Evolutionary conservation across 2,113 vertebrate genomes (phyloP), one percentile per base, ranked within the genome.

Genomic region (Vidua chalybeata): DNA sequence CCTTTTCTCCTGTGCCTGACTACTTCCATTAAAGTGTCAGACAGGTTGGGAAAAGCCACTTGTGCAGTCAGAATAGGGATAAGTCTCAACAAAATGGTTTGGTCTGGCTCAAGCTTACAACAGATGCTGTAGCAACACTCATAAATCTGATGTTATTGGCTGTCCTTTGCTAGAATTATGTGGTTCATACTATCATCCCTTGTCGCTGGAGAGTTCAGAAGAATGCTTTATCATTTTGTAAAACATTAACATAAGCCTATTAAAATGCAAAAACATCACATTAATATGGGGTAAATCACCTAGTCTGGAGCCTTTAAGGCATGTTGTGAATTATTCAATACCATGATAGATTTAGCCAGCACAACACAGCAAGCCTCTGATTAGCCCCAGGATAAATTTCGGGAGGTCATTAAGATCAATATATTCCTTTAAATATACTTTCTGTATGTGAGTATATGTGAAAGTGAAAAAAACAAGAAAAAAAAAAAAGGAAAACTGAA

Each of bases 301-400:
- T 90, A 94, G 87, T 94, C 87, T 97, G 91, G 64, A 94, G 84
- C 87, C 80, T 96, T 90, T 92, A 96, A 93, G 90, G 67, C 75
- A 92, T 86, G n/a, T 77, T 93, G 94, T 96, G 81, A 97, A 96
- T 96, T 97, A 97, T 97, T 95, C 96, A 96, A 30, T 89, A 80
- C 68, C 63, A 10, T 80, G 89, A 95, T 95, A 90, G 93, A 96
- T 94, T 90, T 85, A 96, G 72, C 75, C 82, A 86, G 61, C 31
- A 28, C 45, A 95, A 88, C 68, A 84, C 58, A 91, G 75, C 75
- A 95, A 86, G 74, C 67, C 39, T 93, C 67, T 96, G 88, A 95
- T 97, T 97, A 97, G 96, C 95, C 92, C 43, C 78, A 58, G 92
- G 96, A 96, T 94, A 93, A 88, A 95, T 91, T 95, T 84, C 78